These are phyloP conservation scores for Datnioides undecimradiatus DNA, from an alignment of 2,113 vertebrate genomes.

Conservation along the genomic window DNA sequence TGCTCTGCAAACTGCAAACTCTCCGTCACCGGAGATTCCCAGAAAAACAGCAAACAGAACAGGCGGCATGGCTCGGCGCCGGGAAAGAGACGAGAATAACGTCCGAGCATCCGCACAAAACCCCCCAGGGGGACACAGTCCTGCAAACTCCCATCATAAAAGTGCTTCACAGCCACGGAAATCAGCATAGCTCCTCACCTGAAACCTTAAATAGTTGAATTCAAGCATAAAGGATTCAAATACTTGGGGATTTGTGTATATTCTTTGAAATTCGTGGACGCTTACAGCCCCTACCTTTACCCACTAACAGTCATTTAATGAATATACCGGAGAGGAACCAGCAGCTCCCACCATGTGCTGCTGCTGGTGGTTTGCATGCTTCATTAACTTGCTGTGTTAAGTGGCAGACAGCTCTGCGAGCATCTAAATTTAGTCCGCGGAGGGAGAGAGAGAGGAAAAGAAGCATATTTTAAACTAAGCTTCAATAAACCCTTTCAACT, in stretches of 20 bases:
- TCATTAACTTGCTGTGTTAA: constrained; percentile 38
- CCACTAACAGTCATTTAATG: neutral
- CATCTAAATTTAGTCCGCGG: constrained; percentile 47
- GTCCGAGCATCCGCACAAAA: neutral
- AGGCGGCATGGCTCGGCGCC: neutral
- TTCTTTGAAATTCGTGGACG: neutral
- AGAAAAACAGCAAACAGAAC: neutral
- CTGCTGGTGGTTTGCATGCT: constrained; percentile 5
- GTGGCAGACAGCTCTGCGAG: neutral
- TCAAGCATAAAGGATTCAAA: neutral
- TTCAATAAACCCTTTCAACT: constrained; percentile 21
- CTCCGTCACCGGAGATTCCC: neutral
- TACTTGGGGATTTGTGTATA: neutral
- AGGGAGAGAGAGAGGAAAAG: neutral
- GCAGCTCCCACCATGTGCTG: too few relatives aligned
- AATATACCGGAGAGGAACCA: too few relatives aligned
- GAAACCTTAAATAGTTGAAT: too few relatives aligned
- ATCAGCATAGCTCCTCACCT: too few relatives aligned
- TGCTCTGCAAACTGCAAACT: neutral
- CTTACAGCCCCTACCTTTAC: neutral
- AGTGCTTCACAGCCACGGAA: too few relatives aligned
- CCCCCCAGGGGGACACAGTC: neutral
- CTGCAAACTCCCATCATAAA: too few relatives aligned
- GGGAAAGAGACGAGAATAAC: neutral
- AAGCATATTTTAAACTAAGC: constrained; percentile 27